Evolutionary conservation across 1,140 invertebrate species (phyloP).

Genomic region (Gyrodactylus salaris): DNA sequence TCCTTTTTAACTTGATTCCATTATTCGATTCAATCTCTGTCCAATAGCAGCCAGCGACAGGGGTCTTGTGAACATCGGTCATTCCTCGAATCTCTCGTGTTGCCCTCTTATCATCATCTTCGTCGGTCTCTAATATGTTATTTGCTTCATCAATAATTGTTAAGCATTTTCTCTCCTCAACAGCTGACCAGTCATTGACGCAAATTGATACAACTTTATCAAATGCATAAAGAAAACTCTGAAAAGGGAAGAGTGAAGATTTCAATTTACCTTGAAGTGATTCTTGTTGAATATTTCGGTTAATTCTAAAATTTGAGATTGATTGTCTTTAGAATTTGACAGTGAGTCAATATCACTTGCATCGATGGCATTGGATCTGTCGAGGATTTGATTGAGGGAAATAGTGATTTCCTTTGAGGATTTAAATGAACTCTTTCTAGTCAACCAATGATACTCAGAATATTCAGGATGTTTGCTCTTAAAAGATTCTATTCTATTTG

Average conservation of each 20-base stretch:
- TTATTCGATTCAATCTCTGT: neutral
- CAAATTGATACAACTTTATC: neutral
- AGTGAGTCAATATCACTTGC: neutral
- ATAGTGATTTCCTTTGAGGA: too few relatives aligned
- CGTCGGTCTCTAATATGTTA: neutral
- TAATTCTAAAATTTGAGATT: too few relatives aligned
- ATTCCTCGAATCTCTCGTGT: neutral
- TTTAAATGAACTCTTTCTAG: too few relatives aligned
- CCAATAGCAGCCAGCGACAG: neutral
- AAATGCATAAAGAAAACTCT: neutral
- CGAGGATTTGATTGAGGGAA: neutral
- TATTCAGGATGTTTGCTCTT: neutral
- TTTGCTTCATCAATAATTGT: neutral
- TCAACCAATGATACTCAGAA: too few relatives aligned
- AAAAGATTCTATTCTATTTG: neutral
- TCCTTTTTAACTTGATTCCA: neutral
- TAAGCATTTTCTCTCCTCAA: neutral
- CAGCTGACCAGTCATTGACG: neutral
- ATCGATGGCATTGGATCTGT: neutral
- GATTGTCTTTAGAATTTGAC: too few relatives aligned
- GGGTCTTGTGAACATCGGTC: neutral
- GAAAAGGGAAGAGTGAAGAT: too few relatives aligned
- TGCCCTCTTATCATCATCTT: neutral
- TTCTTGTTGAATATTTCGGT: too few relatives aligned
- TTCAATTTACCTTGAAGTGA: too few relatives aligned